A percentile compares a stretch with the other conserved stretches of the same genome.
Conservation (phyloP, 2,113 vertebrate genomes). For the Gambusia affinis region DNA sequence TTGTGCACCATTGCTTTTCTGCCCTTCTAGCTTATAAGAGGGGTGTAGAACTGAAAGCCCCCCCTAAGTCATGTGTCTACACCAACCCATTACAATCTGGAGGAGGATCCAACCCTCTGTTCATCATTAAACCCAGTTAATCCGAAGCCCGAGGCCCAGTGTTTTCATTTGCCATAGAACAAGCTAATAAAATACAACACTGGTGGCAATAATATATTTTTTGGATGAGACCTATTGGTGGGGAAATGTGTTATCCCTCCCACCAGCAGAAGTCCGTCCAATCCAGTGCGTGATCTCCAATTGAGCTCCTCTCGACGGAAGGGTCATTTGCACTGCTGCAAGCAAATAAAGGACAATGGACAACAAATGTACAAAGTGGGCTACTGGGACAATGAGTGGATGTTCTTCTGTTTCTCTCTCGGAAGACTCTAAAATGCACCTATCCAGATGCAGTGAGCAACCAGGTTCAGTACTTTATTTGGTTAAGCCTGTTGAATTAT, state of each 20-base stretch:
- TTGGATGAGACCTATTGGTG: slow-evolving; percentile 60
- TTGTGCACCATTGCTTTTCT: slow-evolving; percentile 47
- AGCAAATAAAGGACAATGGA: slow-evolving; percentile 45
- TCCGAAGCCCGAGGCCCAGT: slow-evolving; percentile 65
- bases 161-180: slow-evolving; percentile 66
- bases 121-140: slow-evolving; percentile 76
- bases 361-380: slow-evolving; percentile 41
- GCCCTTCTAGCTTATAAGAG: slow-evolving; percentile 25
- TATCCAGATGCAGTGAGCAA: too few relatives aligned
- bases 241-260: slow-evolving; percentile 55
- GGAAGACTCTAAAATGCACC: too few relatives aligned
- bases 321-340: slow-evolving; percentile 44
- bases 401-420: neutral
- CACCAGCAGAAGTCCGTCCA: slow-evolving; percentile 53
- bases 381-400: slow-evolving; percentile 17
- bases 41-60: slow-evolving; percentile 40
- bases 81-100: slow-evolving; percentile 72
- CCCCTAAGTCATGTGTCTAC: slow-evolving; percentile 63
- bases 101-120: slow-evolving; percentile 72
- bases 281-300: slow-evolving; percentile 59
- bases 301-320: slow-evolving; percentile 34
- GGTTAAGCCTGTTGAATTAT: too few relatives aligned
- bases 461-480: too few relatives aligned
- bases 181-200: slow-evolving; percentile 58
- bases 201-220: slow-evolving; percentile 57